Evolutionary conservation across 2,113 vertebrate species (phyloP), one percentile per base, ranked within the genome.

Genomic region (Grantiella picta): DNA sequence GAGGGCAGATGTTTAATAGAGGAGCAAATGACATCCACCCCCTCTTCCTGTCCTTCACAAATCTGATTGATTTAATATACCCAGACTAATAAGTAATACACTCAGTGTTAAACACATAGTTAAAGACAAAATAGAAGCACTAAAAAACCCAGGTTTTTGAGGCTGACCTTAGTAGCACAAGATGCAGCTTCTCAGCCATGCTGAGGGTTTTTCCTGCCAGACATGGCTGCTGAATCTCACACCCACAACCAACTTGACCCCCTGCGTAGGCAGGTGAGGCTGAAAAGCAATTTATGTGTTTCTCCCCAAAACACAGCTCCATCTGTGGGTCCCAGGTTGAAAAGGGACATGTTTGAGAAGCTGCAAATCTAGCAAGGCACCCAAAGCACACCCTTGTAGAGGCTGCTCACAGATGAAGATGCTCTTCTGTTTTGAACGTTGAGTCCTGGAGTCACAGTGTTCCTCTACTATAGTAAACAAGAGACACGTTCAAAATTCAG

Each of bases 181-280:
- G 52, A 47, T 33, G 35, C n/a, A 47, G 38, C 3, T 3, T 25
- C 52, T 78, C 56, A 75, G 77, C 22, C 35, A 40, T 10, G 12
- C 54, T 78, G 16, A 49, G 44, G 44, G 20, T 29, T 19, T 38
- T 87, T 54, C 28, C 11, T 16, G 38, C 19, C 56, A 89, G 72
- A 73, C 0, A 0, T 24, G 27, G n/a, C 12, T 2, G 2, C 42
- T 29, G 78, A 42, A 82, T 8, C 56, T 70, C 0, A 0, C 23
- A 61, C 10, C 22, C 31, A 65, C 54, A 84, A 44, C 10, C 45
- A 82, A 42, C 42, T 21, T 54, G 18, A 49, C 19, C n/a, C 53
- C 52, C 18, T 28, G 16, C 0, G 0, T 2, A n/a, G 27, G 44
- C 27, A 60, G 35, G 16, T 35, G 16, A 82, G 70, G 36, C 31